Evolutionary conservation across 2,888 invertebrate genomes (phyloP).

Genomic region (Conchocele bisecta): DNA sequence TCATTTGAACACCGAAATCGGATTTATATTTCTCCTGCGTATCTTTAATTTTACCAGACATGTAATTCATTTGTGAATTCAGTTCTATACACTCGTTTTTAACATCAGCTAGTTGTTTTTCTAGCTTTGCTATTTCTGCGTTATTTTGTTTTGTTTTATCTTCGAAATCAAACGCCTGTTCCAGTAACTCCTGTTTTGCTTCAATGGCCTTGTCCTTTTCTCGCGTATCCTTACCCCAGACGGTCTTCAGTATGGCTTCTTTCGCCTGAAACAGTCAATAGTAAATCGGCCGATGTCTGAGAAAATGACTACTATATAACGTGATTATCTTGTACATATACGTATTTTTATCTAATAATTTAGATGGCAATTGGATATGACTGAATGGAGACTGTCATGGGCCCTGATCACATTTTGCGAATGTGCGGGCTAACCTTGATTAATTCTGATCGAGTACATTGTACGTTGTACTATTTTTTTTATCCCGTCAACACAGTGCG

Average conservation of each 20-base stretch:
- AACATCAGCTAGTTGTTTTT: slow-evolving; percentile 51
- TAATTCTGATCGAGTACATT: no score
- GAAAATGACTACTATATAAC: no score
- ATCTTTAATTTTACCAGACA: slow-evolving; percentile 57
- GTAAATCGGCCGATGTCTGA: no score
- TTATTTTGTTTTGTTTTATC: slow-evolving; percentile 60
- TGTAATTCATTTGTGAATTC: slow-evolving; percentile 57
- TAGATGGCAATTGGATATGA: no score
- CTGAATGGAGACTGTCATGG: no score
- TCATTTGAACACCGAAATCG: slow-evolving; percentile 68
- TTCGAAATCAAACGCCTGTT: slow-evolving; percentile 67
- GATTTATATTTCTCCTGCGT: slow-evolving; percentile 62
- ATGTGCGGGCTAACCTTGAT: no score
- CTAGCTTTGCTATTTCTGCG: slow-evolving; percentile 57
- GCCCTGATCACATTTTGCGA: no score
- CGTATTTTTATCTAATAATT: no score
- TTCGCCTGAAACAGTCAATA: slow-evolving; percentile 44
- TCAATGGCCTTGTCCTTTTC: slow-evolving; percentile 75
- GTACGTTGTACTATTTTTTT: no score
- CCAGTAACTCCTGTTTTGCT: slow-evolving; percentile 71
- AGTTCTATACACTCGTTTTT: slow-evolving; percentile 56
- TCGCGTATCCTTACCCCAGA: slow-evolving; percentile 61
- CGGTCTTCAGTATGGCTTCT: slow-evolving; percentile 53
- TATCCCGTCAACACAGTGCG: no score
- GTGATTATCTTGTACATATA: no score